Conservation (phyloP, 2,113 vertebrate genomes). For the Gambusia holbrooki region DNA sequence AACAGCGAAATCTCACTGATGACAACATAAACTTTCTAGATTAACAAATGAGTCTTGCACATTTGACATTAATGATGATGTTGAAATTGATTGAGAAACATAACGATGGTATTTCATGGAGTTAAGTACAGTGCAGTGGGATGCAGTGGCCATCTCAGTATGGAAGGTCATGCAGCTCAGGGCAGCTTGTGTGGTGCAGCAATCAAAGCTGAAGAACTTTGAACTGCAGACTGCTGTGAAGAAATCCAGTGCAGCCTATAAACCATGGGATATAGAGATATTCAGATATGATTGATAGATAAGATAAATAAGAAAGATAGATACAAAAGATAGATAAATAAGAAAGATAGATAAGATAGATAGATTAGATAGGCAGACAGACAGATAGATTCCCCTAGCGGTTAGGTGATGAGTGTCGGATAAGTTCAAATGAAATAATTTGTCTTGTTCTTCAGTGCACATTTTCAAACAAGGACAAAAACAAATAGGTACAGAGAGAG, state of each 20-base stretch:
- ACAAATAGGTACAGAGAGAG: background rate
- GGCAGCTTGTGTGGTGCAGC: background rate
- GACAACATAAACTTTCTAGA: too few relatives aligned
- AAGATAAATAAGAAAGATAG: too few relatives aligned
- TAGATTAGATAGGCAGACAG: too few relatives aligned
- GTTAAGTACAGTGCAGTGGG: background rate
- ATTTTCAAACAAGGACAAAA: slow-evolving; percentile 15
- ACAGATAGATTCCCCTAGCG: background rate
- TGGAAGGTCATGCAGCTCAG: background rate
- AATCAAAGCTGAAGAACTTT: background rate
- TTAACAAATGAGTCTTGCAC: too few relatives aligned
- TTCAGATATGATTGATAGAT: too few relatives aligned
- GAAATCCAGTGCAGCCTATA: too few relatives aligned
- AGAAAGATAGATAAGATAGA: too few relatives aligned
- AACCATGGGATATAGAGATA: too few relatives aligned
- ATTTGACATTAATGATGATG: background rate
- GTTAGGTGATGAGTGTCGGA: slow-evolving; percentile 7
- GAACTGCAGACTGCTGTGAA: too few relatives aligned
- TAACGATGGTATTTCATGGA: background rate
- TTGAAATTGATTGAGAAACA: background rate
- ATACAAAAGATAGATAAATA: too few relatives aligned
- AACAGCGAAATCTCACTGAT: too few relatives aligned
- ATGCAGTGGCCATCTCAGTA: background rate
- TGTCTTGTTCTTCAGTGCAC: slow-evolving; percentile 28
- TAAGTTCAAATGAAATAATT: slow-evolving; percentile 16